Conservation (phyloP, 2,797 vertebrate genomes). For the Mastacembelus armatus region DNA sequence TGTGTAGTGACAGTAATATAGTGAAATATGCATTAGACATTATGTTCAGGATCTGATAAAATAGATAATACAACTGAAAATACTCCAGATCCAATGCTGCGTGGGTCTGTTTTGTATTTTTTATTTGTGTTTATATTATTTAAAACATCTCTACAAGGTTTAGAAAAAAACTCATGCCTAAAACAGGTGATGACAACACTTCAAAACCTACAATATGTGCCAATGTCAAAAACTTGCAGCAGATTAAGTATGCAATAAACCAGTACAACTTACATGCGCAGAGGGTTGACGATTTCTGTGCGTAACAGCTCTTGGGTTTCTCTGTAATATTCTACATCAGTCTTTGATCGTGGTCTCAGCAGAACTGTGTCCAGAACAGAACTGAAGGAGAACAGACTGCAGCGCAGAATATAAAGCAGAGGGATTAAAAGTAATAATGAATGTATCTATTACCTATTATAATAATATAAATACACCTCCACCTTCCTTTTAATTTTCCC, state of each 20-base stretch:
- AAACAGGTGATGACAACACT: neutral
- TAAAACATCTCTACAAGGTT: neutral
- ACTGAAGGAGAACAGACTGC: conserved; percentile 97
- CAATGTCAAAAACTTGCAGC: neutral
- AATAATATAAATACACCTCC: neutral
- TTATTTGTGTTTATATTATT: neutral
- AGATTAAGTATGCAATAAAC: neutral
- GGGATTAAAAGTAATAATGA: neutral
- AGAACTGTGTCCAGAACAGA: conserved; percentile 97
- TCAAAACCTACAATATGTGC: neutral
- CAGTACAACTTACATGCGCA: conserved; percentile 92
- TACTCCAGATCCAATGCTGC: neutral
- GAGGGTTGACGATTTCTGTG: conserved; percentile 97
- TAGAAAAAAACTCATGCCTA: neutral
- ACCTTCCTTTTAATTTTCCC: no score
- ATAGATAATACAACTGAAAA: neutral
- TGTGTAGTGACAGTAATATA: no score
- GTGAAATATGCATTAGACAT: neutral
- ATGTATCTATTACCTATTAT: neutral
- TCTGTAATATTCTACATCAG: conserved; percentile 97
- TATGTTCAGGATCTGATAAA: neutral
- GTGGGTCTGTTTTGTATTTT: neutral
- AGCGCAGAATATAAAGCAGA: conserved; percentile 21
- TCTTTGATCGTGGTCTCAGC: conserved; percentile 95
- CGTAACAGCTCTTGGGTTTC: conserved; percentile 96